Conservation (phyloP, 2,888 invertebrate genomes). For the Limenitis camilla region DNA sequence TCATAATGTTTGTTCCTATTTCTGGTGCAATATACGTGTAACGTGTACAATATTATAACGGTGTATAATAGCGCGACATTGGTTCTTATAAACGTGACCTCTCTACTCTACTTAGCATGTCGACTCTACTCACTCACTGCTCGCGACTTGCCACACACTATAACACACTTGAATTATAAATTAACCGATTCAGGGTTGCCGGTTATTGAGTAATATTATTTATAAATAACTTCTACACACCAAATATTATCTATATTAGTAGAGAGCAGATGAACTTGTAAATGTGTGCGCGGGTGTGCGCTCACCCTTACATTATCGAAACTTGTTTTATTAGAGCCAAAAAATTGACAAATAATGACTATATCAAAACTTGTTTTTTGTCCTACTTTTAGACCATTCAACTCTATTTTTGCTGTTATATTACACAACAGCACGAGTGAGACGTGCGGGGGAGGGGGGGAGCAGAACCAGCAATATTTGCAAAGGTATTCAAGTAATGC, state of each 20-base stretch:
- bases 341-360: slow-evolving; percentile 3
- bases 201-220: too few species aligned
- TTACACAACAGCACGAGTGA: slow-evolving; percentile 4
- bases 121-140: background rate
- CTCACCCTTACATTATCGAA: background rate
- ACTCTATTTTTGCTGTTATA: slow-evolving; percentile 10
- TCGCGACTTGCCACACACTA: background rate
- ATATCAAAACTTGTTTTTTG: slow-evolving; percentile 7
- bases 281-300: background rate
- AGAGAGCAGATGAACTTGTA: background rate
- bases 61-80: background rate
- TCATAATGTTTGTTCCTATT: too few species aligned
- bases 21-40: too few species aligned
- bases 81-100: slow-evolving; percentile 1
- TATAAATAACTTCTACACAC: background rate
- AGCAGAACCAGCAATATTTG: background rate
- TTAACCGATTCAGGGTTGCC: too few species aligned
- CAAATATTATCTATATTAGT: too few species aligned
- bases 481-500: background rate
- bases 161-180: too few species aligned
- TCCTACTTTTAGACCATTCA: slow-evolving; percentile 9
- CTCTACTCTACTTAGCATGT: slow-evolving; percentile 3
- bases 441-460: background rate
- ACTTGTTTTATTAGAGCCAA: background rate
- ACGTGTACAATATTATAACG: too few species aligned